Base-by-base conservation (phyloP, 2,888 invertebrate genomes). In the Tetheella fluctuosa region DNA sequence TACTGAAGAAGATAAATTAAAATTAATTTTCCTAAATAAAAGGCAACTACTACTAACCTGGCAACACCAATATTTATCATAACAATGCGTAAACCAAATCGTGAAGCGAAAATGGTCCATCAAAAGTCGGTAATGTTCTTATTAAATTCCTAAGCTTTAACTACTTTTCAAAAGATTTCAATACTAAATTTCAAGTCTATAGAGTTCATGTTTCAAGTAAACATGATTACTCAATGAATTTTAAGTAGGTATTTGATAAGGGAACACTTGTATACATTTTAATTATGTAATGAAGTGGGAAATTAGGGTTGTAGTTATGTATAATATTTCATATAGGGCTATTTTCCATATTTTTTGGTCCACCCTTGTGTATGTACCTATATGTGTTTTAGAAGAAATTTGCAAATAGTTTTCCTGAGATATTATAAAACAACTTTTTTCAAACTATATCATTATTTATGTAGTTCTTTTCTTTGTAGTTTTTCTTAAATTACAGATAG, bases 41-140 rank as follows among this genome's bases (percentile, higher is more conserved):
- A 13, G 37, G 15, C 56, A 62, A 55, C n/a, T n/a, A 5, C 12
- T 15, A 4, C 0, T 15, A 59, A 20, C 3, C 52, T 76, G 61
- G 80, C 77, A 83, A 80, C 77, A 77, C 74, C 61, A 30, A 53
- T 37, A 58, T 67, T 74, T 70, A 81, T 79, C 74, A 73, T 64
- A 76, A 25, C 6, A 25, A 77, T 76, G 74, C 79, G 73, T 69
- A 71, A 73, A 70, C 71, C 66, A 69, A 77, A 68, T 70, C 78
- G 74, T 73, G 64, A 64, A 75, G 68, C 74, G 63, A 74, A 74
- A 81, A 79, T 77, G 74, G 67, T 74, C 67, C 69, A 74, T 66
- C 67, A 84, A 84, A 83, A 79, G 79, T 64, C 80, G 65, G 56
- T 68, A 65, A 72, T 74, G 66, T 48, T 70, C 60, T 64, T 70